Percentiles rank a stretch among this genome's conserved stretches.
Conservation (phyloP, 2,797 vertebrate species). For the Bryconaethiops microstoma region DNA sequence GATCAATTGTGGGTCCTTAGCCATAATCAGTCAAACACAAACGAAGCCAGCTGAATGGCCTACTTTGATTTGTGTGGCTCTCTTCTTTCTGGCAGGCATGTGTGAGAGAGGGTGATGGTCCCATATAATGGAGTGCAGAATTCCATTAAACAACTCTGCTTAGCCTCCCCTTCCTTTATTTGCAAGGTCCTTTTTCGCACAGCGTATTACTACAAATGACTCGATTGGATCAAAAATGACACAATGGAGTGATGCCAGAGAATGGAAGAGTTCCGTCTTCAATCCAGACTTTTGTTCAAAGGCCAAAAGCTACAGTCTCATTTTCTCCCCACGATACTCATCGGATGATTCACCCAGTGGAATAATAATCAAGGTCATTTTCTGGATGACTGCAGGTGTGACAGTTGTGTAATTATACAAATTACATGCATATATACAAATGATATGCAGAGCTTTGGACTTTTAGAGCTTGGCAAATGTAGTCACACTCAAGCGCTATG, state of each 20-base stretch:
- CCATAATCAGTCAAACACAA: constrained; percentile 51
- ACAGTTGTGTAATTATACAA: constrained; percentile 34
- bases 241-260: constrained; percentile 69
- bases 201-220: constrained; percentile 58
- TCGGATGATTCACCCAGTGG: constrained; percentile 49
- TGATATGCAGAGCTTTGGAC: constrained; percentile 13
- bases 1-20: constrained; percentile 50
- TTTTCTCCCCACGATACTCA: constrained; percentile 57
- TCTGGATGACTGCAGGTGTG: constrained; percentile 47
- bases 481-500: background rate
- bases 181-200: constrained; percentile 54
- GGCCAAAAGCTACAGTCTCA: constrained; percentile 69
- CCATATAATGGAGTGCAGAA: constrained; percentile 51
- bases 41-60: constrained; percentile 55
- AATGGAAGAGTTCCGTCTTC: constrained; percentile 73
- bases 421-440: constrained; percentile 34
- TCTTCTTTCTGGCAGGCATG: constrained; percentile 28
- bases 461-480: constrained; percentile 51
- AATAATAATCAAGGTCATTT: constrained; percentile 53
- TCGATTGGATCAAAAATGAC: constrained; percentile 72
- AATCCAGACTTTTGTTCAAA: constrained; percentile 69
- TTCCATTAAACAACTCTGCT: constrained; percentile 50
- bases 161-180: constrained; percentile 73
- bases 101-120: constrained; percentile 33
- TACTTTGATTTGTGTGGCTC: constrained; percentile 58